Percentiles rank a stretch among this genome's conserved stretches.
Evolutionary conservation across 2,888 invertebrate species (phyloP).

Genomic region (Brachylomia viminalis): DNA sequence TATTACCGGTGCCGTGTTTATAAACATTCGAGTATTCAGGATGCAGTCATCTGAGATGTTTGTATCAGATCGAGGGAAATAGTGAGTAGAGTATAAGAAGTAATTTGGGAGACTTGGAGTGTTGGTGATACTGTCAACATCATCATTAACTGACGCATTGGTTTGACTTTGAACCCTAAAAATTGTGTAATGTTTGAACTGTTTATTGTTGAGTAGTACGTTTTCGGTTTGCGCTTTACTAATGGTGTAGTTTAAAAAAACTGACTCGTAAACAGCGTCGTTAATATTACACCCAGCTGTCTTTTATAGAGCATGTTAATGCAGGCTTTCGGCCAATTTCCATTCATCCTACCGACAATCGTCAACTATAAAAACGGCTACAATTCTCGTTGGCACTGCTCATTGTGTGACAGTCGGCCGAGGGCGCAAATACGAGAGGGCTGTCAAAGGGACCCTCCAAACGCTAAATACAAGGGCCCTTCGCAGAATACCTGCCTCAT

Average conservation of each 20-base stretch:
- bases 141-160: neutral
- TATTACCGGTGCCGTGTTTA: slow-evolving; percentile 37
- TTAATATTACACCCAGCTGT: neutral
- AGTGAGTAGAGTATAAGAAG: neutral
- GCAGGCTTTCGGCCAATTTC: neutral
- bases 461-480: slow-evolving; percentile 57
- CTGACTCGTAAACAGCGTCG: neutral
- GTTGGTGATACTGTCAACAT: neutral
- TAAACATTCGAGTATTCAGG: slow-evolving; percentile 21
- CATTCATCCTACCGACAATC: slow-evolving; percentile 9
- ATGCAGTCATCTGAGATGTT: slow-evolving; percentile 7
- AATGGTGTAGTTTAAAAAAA: neutral
- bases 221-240: too few species aligned
- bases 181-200: neutral
- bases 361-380: slow-evolving; percentile 24
- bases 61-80: neutral
- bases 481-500: slow-evolving; percentile 59
- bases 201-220: neutral
- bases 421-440: slow-evolving; percentile 41
- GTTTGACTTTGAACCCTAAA: neutral
- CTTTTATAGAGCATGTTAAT: neutral
- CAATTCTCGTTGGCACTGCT: slow-evolving; percentile 36
- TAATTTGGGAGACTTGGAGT: neutral
- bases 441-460: slow-evolving; percentile 53
- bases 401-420: slow-evolving; percentile 31